Base-by-base conservation (phyloP, 2,888 invertebrate genomes). In the Cordylochernes scorpioides region DNA sequence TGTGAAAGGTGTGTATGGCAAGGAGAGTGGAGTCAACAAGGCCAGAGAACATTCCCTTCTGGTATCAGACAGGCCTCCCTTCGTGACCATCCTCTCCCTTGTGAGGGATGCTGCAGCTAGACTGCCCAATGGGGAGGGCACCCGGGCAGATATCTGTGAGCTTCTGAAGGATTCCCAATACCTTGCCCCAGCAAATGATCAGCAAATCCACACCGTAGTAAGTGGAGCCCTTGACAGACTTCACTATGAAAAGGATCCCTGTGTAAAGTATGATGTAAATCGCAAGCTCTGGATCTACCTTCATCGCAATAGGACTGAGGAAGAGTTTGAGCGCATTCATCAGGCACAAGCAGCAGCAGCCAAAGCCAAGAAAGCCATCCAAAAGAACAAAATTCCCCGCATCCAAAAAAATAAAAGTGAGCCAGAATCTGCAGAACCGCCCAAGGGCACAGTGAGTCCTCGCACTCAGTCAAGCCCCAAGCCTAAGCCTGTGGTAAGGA, bases 281-380 rank as follows among this genome's bases (percentile, higher is more conserved):
- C 64, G 77, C 4, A 84, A 86, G 45, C 67, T 80, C 17, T 91
- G 91, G 91, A 75, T 86, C n/a, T 88, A 88, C 52, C 58, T 88
- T 31, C 86, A 88, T 51, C 63, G 82, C 32, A 61, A 61, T 28
- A 51, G 67, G 24, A 60, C 63, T 5, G 63, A 64, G 44, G 62
- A 63, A 24, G 67, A 68, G 49, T 66, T 67, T 49, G 36, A 36
- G 12, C 33, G 36, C 7, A 50, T 55, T 25, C 55, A 55, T 39
- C 51, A 52, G 35, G 53, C 52, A 6, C 55, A 55, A 41, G 51
- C 51, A 30, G 53, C 54, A 14, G 54, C 53, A 17, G 50, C 48
- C 6, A 55, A 54, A 41, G 54, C 55, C 4, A 54, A 53, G 40
- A 38, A 38, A 33, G 38, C 38, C 17, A 32, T 38, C 5, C 38